phyloP scores from a whole-genome alignment of 2,797 vertebrate species.

The Pitangus sulphuratus region DNA sequence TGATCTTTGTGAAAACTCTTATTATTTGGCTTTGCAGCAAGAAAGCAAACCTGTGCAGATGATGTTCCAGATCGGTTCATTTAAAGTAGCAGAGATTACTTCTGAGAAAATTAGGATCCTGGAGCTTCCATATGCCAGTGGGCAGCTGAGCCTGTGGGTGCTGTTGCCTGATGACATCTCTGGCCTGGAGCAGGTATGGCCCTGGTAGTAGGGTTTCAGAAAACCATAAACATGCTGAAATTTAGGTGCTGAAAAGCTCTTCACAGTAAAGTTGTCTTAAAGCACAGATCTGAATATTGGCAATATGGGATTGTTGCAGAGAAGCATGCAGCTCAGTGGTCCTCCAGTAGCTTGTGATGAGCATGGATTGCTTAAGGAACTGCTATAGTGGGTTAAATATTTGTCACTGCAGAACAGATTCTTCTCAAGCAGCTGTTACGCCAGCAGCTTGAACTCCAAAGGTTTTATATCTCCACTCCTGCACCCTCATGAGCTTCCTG shows the following conservation, averaged over 20 bases:
- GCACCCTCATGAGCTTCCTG: not conserved
- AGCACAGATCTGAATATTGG: not conserved
- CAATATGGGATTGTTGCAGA: not conserved
- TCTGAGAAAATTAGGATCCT: not conserved
- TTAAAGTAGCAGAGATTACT: not conserved
- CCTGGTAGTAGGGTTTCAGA: not conserved
- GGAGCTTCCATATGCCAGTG: not conserved
- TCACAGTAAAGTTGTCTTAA: not conserved
- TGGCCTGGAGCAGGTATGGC: constrained; percentile 38
- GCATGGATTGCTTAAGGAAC: not conserved
- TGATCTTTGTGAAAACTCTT: not conserved
- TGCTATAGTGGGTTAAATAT: not conserved
- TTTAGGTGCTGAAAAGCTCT: not conserved
- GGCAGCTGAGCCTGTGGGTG: not conserved
- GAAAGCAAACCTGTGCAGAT: constrained; percentile 46
- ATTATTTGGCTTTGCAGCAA: constrained; percentile 35
- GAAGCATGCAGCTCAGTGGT: not conserved
- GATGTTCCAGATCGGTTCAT: constrained; percentile 14
- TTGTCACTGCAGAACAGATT: not conserved
- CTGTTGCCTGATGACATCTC: constrained; percentile 9
- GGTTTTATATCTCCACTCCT: not conserved
- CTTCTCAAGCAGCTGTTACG: not conserved
- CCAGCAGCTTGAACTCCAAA: not conserved
- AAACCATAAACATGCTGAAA: not conserved
- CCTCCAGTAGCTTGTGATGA: not conserved